Evolutionary conservation across 2,888 invertebrate species (phyloP).

Genomic region (Phyllotreta striolata): DNA sequence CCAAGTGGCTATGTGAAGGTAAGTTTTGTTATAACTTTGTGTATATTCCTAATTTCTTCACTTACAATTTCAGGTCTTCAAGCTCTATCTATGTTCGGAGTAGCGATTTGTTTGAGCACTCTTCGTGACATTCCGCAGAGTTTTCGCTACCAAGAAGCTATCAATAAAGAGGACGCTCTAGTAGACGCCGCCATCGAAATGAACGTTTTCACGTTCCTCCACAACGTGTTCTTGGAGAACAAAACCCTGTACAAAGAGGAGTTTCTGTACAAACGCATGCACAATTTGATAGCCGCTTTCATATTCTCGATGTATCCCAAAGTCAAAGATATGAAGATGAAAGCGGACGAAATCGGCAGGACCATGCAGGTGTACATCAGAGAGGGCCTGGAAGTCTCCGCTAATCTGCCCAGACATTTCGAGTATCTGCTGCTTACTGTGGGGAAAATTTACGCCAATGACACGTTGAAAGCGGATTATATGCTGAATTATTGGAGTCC

Average conservation of each 20-base stretch:
- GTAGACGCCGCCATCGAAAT: conserved; percentile 81
- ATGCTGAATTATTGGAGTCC: conserved; percentile 87
- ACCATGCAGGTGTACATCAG: conserved; percentile 68
- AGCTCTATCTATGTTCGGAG: conserved; percentile 72
- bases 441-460: conserved; percentile 78
- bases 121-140: conserved; percentile 68
- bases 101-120: conserved; percentile 73
- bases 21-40: background rate
- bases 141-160: conserved; percentile 64
- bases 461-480: conserved; percentile 74
- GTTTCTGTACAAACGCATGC: conserved; percentile 84
- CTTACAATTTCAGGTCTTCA: conserved; percentile 57
- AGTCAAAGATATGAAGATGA: conserved; percentile 80
- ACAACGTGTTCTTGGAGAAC: conserved; percentile 75
- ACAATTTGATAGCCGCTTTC: conserved; percentile 88
- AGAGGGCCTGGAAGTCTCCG: conserved; percentile 71
- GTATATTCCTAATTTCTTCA: background rate
- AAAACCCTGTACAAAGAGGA: conserved; percentile 76
- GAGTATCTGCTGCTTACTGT: conserved; percentile 84
- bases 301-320: conserved; percentile 93
- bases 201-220: conserved; percentile 81
- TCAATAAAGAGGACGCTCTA: conserved; percentile 82
- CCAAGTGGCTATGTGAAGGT: conserved; percentile 65
- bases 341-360: conserved; percentile 89
- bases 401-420: conserved; percentile 79